Percentiles rank a stretch among this genome's conserved stretches.
phyloP scores from a whole-genome alignment of 2,888 invertebrate species.

The Leptinotarsa haldemani region DNA sequence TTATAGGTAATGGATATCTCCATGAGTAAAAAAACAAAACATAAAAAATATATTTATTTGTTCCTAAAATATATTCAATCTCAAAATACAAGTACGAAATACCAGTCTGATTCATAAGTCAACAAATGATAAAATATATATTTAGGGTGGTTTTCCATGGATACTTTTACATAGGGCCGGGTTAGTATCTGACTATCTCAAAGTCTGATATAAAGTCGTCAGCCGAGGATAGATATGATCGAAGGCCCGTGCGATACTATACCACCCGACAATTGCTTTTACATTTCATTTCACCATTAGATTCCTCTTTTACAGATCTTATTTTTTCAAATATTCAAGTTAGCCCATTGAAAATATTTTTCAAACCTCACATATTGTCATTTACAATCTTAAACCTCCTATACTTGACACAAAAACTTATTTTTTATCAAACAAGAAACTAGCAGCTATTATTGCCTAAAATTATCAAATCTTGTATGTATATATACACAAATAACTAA shows the following conservation, averaged over 20 bases:
- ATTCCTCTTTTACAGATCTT: too few species aligned
- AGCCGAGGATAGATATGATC: too few species aligned
- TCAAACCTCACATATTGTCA: not conserved
- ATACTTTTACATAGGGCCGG: too few species aligned
- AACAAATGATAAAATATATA: not conserved
- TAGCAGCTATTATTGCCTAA: slow-evolving; percentile 4
- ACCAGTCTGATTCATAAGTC: slow-evolving; percentile 11
- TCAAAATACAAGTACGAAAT: slow-evolving; percentile 14
- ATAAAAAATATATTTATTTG: slow-evolving; percentile 2
- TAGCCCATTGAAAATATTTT: not conserved
- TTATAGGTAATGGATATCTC: not conserved
- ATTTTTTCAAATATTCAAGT: not conserved
- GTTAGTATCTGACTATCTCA: too few species aligned
- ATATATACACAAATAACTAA: not conserved
- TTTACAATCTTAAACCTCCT: not conserved
- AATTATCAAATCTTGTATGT: not conserved
- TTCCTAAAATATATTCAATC: slow-evolving; percentile 13
- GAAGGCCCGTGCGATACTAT: too few species aligned
- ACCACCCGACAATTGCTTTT: too few species aligned
- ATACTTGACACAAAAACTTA: not conserved
- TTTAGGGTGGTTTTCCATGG: too few species aligned
- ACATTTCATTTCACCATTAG: too few species aligned
- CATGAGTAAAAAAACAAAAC: not conserved
- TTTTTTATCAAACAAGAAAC: not conserved
- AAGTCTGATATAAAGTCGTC: too few species aligned